Evolutionary conservation across 2,888 invertebrate genomes (phyloP).

Genomic region (Cantharis rufa): DNA sequence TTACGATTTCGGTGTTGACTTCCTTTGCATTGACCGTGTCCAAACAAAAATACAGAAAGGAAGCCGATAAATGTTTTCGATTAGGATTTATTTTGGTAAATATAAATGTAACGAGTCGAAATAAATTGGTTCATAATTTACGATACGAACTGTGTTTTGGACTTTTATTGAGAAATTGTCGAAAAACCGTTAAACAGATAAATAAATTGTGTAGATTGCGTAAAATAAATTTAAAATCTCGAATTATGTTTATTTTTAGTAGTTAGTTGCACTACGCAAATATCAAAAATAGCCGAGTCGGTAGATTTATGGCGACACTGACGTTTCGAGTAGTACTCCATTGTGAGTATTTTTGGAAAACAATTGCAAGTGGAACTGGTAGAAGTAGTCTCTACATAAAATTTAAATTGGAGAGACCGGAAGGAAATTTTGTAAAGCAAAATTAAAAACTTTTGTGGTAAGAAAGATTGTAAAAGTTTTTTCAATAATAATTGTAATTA

Average conservation of each 20-base stretch:
- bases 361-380: background rate
- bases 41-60: background rate
- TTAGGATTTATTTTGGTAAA: background rate
- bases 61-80: background rate
- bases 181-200: background rate
- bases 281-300: background rate
- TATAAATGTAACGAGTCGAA: no score
- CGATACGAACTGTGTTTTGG: background rate
- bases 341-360: background rate
- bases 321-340: background rate
- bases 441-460: background rate
- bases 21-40: background rate
- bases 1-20: background rate
- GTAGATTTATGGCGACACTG: background rate
- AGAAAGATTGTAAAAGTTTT: background rate
- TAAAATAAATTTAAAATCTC: background rate
- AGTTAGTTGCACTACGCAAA: background rate
- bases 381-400: no score
- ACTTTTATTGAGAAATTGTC: background rate
- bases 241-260: background rate
- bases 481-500: conserved; percentile 12
- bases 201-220: background rate
- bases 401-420: background rate
- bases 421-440: background rate
- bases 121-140: background rate